Conservation (phyloP, 2,113 vertebrate genomes). For the Progne subis region DNA sequence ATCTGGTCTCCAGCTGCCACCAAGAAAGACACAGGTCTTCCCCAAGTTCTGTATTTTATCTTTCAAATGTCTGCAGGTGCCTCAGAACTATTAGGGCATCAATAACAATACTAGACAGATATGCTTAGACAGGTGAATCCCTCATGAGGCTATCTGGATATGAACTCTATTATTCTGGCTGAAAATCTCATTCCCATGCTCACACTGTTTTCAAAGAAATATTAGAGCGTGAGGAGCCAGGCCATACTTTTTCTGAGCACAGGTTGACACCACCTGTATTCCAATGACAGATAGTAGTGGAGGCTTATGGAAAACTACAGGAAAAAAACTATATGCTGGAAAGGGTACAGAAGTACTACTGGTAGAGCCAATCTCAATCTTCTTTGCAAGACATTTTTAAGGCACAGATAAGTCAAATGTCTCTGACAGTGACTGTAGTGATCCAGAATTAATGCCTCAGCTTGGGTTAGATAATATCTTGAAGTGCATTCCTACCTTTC, state of each 20-base stretch:
- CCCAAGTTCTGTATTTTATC: neutral
- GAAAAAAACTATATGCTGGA: neutral
- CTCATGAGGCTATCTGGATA: neutral
- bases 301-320: neutral
- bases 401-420: neutral
- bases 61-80: neutral
- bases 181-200: slow-evolving; percentile 12
- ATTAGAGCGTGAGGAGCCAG: neutral
- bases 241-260: neutral
- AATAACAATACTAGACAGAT: neutral
- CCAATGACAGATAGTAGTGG: neutral
- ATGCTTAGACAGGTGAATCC: neutral
- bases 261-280: neutral
- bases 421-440: neutral
- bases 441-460: neutral
- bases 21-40: neutral
- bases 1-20: neutral
- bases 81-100: neutral
- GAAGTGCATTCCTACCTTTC: neutral
- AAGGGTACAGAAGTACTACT: neutral
- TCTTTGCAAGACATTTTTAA: slow-evolving; percentile 8
- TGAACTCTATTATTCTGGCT: neutral
- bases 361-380: neutral
- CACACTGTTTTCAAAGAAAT: neutral
- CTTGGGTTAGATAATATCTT: neutral